These are phyloP conservation scores for Eretmochelys imbricata DNA, from an alignment of 2,113 vertebrate genomes.

Conservation along the genomic window DNA sequence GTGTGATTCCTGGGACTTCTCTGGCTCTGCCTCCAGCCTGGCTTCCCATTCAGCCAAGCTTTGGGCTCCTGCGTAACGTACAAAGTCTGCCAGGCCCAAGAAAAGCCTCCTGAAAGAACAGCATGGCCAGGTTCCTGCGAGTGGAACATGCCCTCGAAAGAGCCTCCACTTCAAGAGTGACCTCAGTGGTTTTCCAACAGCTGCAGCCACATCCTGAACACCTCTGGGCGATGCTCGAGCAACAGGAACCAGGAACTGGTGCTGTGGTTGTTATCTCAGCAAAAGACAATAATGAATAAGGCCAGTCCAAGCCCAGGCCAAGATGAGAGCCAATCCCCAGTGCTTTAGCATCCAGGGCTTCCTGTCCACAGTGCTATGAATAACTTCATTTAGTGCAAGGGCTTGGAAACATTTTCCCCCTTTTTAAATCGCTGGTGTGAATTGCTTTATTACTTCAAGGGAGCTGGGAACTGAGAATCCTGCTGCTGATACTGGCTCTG, in stretches of 20 bases:
- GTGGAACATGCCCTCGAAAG: not conserved
- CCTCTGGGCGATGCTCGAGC: not conserved
- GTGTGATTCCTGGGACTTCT: not conserved
- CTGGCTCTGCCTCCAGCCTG: not conserved
- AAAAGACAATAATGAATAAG: rapidly evolving
- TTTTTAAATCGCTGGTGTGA: not conserved
- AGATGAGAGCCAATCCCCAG: rapidly evolving
- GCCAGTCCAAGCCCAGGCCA: rapidly evolving
- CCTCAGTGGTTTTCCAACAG: not conserved
- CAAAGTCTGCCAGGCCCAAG: not conserved
- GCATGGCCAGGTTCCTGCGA: not conserved
- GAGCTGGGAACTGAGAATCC: not conserved
- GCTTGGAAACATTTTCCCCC: not conserved
- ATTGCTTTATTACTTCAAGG: not conserved
- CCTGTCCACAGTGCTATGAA: rapidly evolving
- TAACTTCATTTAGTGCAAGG: not conserved
- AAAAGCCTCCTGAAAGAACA: not conserved
- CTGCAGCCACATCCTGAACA: too few species aligned
- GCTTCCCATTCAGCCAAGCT: not conserved
- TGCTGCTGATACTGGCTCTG: not conserved
- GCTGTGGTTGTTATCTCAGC: not conserved
- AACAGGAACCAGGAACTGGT: not conserved
- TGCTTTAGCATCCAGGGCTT: not conserved
- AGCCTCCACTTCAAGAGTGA: not conserved
- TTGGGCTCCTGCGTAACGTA: not conserved